Conservation (phyloP, 2,888 invertebrate genomes). For the Gnatocerus cornutus region DNA sequence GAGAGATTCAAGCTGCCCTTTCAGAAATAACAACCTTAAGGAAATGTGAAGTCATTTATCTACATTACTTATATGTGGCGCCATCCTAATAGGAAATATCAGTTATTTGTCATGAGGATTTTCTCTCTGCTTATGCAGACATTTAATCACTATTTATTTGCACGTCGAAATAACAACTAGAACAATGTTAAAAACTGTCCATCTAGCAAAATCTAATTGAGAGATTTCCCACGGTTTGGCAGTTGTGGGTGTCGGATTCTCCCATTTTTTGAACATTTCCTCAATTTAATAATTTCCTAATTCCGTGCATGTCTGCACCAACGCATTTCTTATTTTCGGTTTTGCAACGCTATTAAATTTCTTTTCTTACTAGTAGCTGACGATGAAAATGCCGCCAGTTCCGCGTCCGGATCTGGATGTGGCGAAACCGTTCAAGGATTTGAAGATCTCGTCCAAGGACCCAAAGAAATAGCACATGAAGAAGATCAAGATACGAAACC, state of each 20-base stretch:
- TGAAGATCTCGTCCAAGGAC: conserved; percentile 46
- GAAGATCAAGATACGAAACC: conserved; percentile 47
- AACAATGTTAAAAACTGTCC: conserved; percentile 5
- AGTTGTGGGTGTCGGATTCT: conserved; percentile 58
- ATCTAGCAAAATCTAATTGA: conserved; percentile 44
- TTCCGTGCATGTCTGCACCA: conserved; percentile 39
- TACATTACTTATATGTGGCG: conserved; percentile 62
- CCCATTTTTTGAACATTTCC: conserved; percentile 61
- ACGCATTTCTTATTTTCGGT: neutral
- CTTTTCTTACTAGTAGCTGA: conserved; percentile 45
- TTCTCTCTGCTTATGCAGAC: conserved; percentile 9
- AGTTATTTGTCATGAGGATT: conserved; percentile 55
- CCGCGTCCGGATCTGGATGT: conserved; percentile 46
- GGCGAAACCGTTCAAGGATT: conserved; percentile 48
- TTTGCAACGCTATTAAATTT: too few species aligned
- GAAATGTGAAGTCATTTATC: conserved; percentile 64
- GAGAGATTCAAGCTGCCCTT: conserved; percentile 59
- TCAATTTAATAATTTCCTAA: conserved; percentile 62
- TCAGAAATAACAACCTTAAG: conserved; percentile 65
- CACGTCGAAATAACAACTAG: neutral
- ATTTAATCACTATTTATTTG: conserved; percentile 23
- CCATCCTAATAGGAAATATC: conserved; percentile 57
- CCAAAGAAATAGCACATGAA: conserved; percentile 36
- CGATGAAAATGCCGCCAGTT: conserved; percentile 49
- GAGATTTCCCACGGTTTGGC: conserved; percentile 55